Evolutionary conservation across 2,888 invertebrate species (phyloP).

Genomic region (Rhopalosiphum nymphaeae): DNA sequence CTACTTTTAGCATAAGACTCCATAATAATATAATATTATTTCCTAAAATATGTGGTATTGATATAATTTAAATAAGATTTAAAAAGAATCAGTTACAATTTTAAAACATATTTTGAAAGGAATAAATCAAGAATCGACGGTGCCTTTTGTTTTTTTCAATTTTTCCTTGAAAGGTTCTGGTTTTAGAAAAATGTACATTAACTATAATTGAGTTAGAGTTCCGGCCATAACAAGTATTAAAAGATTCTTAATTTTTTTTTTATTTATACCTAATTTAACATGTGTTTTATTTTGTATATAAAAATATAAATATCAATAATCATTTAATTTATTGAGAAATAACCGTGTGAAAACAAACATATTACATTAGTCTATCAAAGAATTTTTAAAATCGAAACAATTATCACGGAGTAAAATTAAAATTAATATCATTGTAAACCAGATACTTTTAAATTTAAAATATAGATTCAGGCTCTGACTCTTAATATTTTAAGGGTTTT

Average conservation of each 20-base stretch:
- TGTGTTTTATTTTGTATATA: too few relatives aligned
- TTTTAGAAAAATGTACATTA: neutral
- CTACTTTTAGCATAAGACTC: neutral
- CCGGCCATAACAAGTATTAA: neutral
- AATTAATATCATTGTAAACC: neutral
- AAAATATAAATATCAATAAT: neutral
- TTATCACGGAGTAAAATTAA: neutral
- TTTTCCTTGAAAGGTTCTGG: neutral
- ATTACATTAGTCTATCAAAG: neutral
- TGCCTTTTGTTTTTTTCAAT: neutral
- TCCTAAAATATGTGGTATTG: neutral
- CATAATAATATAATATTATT: neutral
- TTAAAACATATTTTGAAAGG: neutral
- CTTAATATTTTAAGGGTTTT: neutral
- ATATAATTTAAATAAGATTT: neutral
- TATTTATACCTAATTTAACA: too few relatives aligned
- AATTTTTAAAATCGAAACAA: neutral
- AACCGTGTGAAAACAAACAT: neutral
- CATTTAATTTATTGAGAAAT: neutral
- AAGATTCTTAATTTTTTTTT: neutral
- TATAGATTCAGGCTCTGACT: neutral
- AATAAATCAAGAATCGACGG: neutral
- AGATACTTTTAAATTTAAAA: neutral
- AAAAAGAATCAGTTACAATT: neutral
- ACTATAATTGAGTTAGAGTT: neutral